Base-by-base conservation (phyloP, 1,140 invertebrate genomes). In the Pseudomyrmex gracilis region DNA sequence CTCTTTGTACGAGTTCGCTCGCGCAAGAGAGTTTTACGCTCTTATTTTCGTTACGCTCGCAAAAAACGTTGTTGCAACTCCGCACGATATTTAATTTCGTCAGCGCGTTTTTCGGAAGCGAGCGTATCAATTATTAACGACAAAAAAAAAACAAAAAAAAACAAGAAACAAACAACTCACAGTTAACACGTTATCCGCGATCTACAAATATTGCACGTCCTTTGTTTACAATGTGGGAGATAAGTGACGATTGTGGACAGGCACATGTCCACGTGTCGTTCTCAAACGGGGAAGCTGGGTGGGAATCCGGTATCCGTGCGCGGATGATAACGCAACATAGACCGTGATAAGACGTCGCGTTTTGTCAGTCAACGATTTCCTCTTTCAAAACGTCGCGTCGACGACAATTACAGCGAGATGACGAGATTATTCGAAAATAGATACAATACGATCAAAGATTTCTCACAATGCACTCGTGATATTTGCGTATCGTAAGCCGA, bases 141-240 rank as follows among this genome's bases (percentile, higher is more conserved):
- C 63, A 24, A 57, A 57, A 34, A 34, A 43, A 78, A 68, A 57
- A 78, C 57, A 20, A 45, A 68, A 58, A 34, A 24, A 9, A 49
- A n/a, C n/a, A n/a, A n/a, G n/a, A n/a, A 20, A 24, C 49, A 17
- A 60, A 43, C 49, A 58, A 83, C n/a, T 55, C 43, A 10, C 7
- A 13, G 8, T 17, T n/a, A 17, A 83, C 58, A 43, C 17, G 12
- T 80, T 82, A 64, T 58, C 24, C 53, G 4, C 13, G 20, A 53
- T 83, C 34, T 55, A 57, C 43, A 77, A 67, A 77, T 83, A 64
- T 83, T 45, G 15, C n/a, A 45, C 60, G 24, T 68, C 15, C 45
- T 76, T 83, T 83, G 71, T 83, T 83, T 68, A 68, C 61, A 47
- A 22, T 76, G 77, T 17, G n/a, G 34, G n/a, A 57, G 82, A 67